Base-by-base conservation (phyloP, 2,888 invertebrate genomes). In the Lochmaea capreae region DNA sequence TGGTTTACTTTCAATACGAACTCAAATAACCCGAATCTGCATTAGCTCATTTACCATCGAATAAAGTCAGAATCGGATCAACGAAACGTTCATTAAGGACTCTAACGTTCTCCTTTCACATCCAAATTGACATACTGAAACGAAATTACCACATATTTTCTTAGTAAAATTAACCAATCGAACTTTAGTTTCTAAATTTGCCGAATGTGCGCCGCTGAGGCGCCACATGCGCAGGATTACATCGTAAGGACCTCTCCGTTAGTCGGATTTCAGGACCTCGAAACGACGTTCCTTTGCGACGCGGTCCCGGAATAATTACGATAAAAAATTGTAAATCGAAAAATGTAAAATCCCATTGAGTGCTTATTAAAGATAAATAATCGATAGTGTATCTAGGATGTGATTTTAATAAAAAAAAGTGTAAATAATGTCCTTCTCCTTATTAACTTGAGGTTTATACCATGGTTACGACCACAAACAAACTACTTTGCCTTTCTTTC, bases 141-240 rank as follows among this genome's bases (percentile, higher is more conserved):
- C 77, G 78, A 79, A 81, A 82, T 82, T 80, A 78, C 79, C 77
- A 73, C 80, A 79, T 78, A 80, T 79, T 81, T 82, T 81, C 82
- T 83, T 83, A 76, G 78, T 79, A 83, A 85, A 70, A 85, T 86
- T 86, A 85, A 83, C 85, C 84, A 85, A 86, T 86, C 86, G 86
- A 86, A 86, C 83, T 79, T 83, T 84, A 83, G 84, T 84, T 82
- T 81, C 74, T 77, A 77, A 77, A 79, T 78, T 79, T 77, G 79
- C 83, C 81, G 89, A 90, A 86, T 87, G 89, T 83, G 89, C 90
- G 83, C 88, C 72, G 59, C 65, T 26, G 68, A 42, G 71, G 68
- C 71, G 86, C 88, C 77, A 80, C 84, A 76, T 85, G 86, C 86
- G 86, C 89, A 90, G 88, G 90, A 79, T 89, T 89, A 89, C 78